Conservation (phyloP, 2,113 vertebrate species). For the Chaenogobius annularis region DNA sequence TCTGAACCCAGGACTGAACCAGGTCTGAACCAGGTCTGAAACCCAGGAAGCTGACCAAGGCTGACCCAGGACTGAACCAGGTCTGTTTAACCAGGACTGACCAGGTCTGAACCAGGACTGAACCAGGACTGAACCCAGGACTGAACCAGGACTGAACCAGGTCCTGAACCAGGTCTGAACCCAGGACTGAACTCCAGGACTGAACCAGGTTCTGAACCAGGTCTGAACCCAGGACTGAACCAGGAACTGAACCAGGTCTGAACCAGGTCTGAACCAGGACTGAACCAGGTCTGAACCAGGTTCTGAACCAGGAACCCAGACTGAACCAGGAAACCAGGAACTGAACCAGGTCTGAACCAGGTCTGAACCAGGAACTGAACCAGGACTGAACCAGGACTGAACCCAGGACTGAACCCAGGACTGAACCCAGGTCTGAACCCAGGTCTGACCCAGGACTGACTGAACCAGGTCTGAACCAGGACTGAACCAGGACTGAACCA, state of each 20-base stretch:
- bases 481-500: background rate
- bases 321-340: too few species aligned
- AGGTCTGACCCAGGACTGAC: too few species aligned
- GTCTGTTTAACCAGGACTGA: too few species aligned
- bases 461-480: background rate
- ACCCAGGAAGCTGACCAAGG: background rate
- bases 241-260: too few species aligned
- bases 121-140: too few species aligned
- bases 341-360: background rate
- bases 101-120: background rate
- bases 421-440: too few species aligned
- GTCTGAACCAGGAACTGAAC: background rate
- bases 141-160: background rate
- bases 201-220: too few species aligned
- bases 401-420: background rate
- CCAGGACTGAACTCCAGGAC: too few species aligned
- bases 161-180: background rate
- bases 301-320: too few species aligned
- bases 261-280: too few species aligned
- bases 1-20: background rate
- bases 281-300: too few species aligned
- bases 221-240: too few species aligned
- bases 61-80: background rate
- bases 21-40: background rate
- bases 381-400: background rate